phyloP scores from a whole-genome alignment of 1,140 invertebrate species.

The Daktulosphaira vitifoliae region DNA sequence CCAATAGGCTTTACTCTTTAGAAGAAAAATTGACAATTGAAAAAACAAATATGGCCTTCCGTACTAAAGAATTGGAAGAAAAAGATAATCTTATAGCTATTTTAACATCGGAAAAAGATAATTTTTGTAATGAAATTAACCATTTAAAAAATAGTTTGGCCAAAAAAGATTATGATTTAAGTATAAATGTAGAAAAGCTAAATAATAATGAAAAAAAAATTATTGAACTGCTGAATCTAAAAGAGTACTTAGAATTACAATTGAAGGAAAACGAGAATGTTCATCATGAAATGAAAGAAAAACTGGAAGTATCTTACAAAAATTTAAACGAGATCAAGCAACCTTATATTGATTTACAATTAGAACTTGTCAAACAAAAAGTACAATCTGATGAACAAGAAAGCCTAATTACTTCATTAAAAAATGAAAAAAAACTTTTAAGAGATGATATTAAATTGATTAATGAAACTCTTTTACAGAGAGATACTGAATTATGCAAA shows the following conservation, averaged over 20 bases:
- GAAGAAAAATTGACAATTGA: neutral
- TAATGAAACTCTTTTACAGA: neutral
- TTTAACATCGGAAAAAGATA: slow-evolving; percentile 8
- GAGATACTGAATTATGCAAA: neutral
- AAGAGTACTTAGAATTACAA: neutral
- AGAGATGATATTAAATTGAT: neutral
- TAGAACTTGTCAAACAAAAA: neutral
- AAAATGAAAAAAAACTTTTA: neutral
- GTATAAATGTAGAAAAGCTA: neutral
- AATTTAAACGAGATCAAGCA: neutral
- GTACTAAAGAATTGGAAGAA: neutral
- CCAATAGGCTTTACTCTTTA: neutral
- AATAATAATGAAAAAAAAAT: neutral
- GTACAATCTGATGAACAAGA: neutral
- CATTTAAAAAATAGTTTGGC: neutral
- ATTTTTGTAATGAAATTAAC: slow-evolving; percentile 8
- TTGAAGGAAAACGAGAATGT: neutral
- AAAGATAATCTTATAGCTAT: neutral
- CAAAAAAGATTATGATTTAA: neutral
- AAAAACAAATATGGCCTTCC: neutral
- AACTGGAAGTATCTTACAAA: neutral
- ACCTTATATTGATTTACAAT: neutral
- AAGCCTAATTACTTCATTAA: neutral
- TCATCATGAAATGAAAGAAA: neutral
- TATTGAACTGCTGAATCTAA: neutral